Evolutionary conservation across 2,797 vertebrate species (phyloP).

Genomic region (Sebastolobus alascanus): DNA sequence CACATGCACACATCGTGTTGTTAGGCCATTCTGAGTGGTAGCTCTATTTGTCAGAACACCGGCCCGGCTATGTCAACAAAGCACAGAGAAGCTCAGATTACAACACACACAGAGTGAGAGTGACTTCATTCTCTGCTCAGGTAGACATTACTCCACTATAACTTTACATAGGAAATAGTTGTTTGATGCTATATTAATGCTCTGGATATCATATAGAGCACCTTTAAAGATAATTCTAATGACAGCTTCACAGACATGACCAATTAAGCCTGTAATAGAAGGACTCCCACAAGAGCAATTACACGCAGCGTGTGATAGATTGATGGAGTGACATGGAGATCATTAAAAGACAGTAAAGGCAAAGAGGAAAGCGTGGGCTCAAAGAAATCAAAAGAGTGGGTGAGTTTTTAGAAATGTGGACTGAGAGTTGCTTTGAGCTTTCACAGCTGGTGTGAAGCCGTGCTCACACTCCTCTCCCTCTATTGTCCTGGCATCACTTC

Average conservation of each 20-base stretch:
- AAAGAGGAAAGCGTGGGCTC: conserved; percentile 69
- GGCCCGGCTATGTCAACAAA: too few species aligned
- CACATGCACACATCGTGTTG: too few species aligned
- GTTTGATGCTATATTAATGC: too few species aligned
- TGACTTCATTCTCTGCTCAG: too few species aligned
- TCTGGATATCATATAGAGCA: too few species aligned
- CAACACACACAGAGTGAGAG: too few species aligned
- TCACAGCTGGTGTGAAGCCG: conserved; percentile 81
- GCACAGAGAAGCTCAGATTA: too few species aligned
- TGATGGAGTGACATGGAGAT: conserved; percentile 54
- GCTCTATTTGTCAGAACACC: too few species aligned
- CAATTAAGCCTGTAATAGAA: conserved; percentile 15
- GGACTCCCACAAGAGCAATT: conserved; percentile 7
- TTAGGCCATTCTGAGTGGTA: too few species aligned
- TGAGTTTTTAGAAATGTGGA: conserved; percentile 66
- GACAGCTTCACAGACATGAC: conserved; percentile 24
- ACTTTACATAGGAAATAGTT: too few species aligned
- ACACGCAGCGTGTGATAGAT: conserved; percentile 34
- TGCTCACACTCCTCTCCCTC: conserved; percentile 67
- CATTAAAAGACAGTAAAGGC: conserved; percentile 61
- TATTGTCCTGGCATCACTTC: conserved; percentile 82
- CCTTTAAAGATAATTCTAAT: background rate
- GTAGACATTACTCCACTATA: too few species aligned
- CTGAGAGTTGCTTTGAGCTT: conserved; percentile 77
- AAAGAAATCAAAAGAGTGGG: conserved; percentile 68